Conservation (phyloP, 1,140 invertebrate genomes). For the Penaeus japonicus region DNA sequence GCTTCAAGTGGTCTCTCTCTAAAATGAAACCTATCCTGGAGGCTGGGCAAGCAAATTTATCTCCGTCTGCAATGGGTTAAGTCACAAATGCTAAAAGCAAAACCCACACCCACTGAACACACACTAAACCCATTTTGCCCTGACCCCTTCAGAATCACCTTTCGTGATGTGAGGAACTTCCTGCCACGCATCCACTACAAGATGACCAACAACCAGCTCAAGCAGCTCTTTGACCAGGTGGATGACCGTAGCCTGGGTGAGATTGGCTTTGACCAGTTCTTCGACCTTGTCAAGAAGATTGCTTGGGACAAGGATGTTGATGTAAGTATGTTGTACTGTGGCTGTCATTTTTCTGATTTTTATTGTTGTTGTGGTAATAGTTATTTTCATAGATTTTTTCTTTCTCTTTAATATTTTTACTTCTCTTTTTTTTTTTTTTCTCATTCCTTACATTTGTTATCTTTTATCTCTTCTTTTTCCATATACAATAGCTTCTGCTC, state of each 20-base stretch:
- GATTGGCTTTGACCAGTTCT: conserved; percentile 92
- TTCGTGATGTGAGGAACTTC: conserved; percentile 93
- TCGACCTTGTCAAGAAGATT: conserved; percentile 83
- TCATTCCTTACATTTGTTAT: neutral
- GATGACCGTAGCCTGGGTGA: conserved; percentile 81
- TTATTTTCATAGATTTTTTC: neutral
- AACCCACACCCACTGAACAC: too few relatives aligned
- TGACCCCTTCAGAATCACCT: conserved; percentile 73
- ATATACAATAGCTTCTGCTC: too few relatives aligned
- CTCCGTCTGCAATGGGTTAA: too few relatives aligned
- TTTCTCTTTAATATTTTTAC: neutral
- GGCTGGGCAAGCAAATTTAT: too few relatives aligned
- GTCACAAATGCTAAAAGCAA: too few relatives aligned
- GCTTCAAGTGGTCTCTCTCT: too few relatives aligned
- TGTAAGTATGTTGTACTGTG: conserved; percentile 35
- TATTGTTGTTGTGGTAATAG: neutral
- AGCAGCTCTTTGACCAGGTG: conserved; percentile 84
- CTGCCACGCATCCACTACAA: conserved; percentile 90
- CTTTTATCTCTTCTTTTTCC: neutral
- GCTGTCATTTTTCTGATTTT: neutral
- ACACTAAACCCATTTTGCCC: too few relatives aligned
- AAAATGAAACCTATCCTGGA: too few relatives aligned
- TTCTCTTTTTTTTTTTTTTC: conserved; percentile 20
- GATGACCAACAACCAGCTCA: conserved; percentile 82
- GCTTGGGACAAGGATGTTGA: conserved; percentile 75